Evolutionary conservation across 2,113 vertebrate genomes (phyloP).

Genomic region (Austrofundulus limnaeus): DNA sequence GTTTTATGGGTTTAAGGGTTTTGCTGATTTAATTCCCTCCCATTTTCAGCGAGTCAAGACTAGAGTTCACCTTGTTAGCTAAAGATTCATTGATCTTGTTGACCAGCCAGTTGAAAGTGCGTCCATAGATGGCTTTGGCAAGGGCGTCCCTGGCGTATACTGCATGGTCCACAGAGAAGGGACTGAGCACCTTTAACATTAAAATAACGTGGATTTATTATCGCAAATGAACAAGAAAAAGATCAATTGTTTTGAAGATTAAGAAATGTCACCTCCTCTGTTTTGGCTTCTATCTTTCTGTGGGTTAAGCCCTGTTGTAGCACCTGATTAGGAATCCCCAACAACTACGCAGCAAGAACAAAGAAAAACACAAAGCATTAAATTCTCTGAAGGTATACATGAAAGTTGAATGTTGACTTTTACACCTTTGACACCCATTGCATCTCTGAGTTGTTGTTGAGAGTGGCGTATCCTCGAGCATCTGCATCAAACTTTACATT

Average conservation of each 20-base stretch:
- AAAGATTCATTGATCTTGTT: slow-evolving; percentile 91
- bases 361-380: not conserved
- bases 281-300: slow-evolving; percentile 92
- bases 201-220: slow-evolving; percentile 1
- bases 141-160: slow-evolving; percentile 88
- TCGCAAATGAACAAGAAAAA: not conserved
- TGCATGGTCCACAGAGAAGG: slow-evolving; percentile 86
- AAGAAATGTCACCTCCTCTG: slow-evolving; percentile 82
- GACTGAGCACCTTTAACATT: slow-evolving; percentile 85
- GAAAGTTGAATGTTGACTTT: not conserved
- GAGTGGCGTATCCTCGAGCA: slow-evolving; percentile 81
- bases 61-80: slow-evolving; percentile 84
- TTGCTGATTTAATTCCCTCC: not conserved
- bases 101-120: slow-evolving; percentile 94
- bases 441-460: slow-evolving; percentile 83
- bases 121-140: slow-evolving; percentile 91
- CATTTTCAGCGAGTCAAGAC: not conserved
- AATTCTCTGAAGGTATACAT: not conserved
- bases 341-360: slow-evolving; percentile 73
- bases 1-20: not conserved
- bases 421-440: slow-evolving; percentile 93
- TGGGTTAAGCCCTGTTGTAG: slow-evolving; percentile 86
- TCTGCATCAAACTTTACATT: slow-evolving; percentile 88
- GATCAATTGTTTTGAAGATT: not conserved
- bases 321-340: slow-evolving; percentile 83